Percentiles rank a stretch among this genome's conserved stretches.
Evolutionary conservation across 2,797 vertebrate species (phyloP).

Genomic region (Limosa lapponica): DNA sequence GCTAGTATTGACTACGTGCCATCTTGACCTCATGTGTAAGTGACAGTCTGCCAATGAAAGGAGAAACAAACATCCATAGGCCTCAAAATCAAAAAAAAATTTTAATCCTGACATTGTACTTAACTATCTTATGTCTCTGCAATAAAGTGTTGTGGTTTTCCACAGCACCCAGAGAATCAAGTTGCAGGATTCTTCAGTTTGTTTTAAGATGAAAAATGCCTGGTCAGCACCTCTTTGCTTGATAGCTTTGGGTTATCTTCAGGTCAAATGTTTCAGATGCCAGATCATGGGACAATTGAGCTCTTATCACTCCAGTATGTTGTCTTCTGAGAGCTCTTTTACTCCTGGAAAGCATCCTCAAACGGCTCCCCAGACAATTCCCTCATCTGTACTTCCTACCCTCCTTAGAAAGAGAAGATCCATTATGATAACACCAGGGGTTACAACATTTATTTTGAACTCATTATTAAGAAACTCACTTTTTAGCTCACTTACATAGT

Average conservation of each 20-base stretch:
- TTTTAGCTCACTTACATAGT: not conserved
- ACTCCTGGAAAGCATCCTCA: not conserved
- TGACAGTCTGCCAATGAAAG: not conserved
- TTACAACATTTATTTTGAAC: not conserved
- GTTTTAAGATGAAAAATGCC: not conserved
- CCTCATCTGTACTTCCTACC: not conserved
- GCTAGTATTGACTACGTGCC: accelerated
- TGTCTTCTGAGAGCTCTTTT: not conserved
- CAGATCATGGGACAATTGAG: not conserved
- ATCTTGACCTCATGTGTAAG: accelerated
- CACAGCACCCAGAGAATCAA: not conserved
- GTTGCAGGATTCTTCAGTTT: not conserved
- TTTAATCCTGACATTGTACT: not conserved
- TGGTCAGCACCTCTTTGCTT: not conserved
- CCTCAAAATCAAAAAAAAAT: not conserved
- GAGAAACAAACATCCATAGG: not conserved
- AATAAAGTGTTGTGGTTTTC: not conserved
- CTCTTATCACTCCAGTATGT: not conserved
- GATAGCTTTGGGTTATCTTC: not conserved
- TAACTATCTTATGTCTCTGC: not conserved
- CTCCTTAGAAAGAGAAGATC: not conserved
- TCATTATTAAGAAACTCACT: not conserved
- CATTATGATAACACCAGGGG: not conserved
- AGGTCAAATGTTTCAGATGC: not conserved
- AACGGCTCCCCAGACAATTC: not conserved